Evolutionary conservation across 1,140 invertebrate genomes (phyloP).

Genomic region (Acromyrmex heyeri): DNA sequence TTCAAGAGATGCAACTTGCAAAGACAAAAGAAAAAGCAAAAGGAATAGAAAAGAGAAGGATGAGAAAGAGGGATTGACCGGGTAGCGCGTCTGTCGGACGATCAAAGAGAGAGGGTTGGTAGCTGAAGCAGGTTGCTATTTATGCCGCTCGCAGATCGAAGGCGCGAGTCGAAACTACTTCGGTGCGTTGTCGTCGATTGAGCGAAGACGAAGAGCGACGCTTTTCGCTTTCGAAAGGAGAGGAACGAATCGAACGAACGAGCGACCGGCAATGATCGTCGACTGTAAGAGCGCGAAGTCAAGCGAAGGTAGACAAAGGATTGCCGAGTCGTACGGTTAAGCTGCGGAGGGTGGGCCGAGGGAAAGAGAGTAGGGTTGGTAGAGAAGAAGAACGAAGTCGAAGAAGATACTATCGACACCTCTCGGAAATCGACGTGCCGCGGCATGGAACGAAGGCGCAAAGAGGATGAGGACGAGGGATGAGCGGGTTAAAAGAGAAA

Average conservation of each 20-base stretch:
- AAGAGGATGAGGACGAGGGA: conserved; percentile 30
- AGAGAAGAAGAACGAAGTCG: conserved; percentile 51
- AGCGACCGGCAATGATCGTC: conserved; percentile 15
- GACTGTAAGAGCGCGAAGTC: conserved; percentile 52
- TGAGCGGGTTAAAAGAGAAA: conserved; percentile 50
- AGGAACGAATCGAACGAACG: conserved; percentile 38
- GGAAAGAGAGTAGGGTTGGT: neutral
- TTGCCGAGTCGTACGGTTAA: conserved; percentile 53
- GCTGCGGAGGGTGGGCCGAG: neutral
- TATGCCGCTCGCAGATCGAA: conserved; percentile 61
- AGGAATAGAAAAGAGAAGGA: neutral
- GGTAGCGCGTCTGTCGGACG: conserved; percentile 57
- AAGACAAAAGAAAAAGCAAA: conserved; percentile 34
- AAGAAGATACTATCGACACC: conserved; percentile 65
- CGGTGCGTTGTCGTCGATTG: conserved; percentile 55
- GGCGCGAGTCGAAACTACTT: conserved; percentile 52
- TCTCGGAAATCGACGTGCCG: conserved; percentile 67
- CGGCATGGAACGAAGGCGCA: conserved; percentile 63
- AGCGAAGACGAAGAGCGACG: conserved; percentile 59
- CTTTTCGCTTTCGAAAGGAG: conserved; percentile 50
- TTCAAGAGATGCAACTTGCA: conserved; percentile 43
- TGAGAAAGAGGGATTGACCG: conserved; percentile 46
- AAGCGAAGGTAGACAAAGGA: conserved; percentile 61
- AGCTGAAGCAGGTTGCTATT: conserved; percentile 44
- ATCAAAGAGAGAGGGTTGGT: conserved; percentile 64